phyloP scores from a whole-genome alignment of 2,113 vertebrate species.

The Balaenoptera acutorostrata region DNA sequence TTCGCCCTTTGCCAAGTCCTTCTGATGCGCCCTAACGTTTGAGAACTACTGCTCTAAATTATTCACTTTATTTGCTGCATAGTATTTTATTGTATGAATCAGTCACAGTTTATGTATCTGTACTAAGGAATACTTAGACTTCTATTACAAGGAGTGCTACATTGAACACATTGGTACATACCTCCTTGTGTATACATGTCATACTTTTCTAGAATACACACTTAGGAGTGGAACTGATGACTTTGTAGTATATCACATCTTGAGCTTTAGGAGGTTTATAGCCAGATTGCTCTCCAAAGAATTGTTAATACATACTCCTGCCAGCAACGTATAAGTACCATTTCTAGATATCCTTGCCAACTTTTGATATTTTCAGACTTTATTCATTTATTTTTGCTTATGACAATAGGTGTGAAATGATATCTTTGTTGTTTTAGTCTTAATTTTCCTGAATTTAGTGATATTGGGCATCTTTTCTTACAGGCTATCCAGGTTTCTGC shows the following conservation, averaged over 20 bases:
- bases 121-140: neutral
- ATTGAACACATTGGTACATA: neutral
- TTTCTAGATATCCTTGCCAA: neutral
- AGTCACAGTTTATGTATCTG: neutral
- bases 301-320: neutral
- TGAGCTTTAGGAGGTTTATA: neutral
- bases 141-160: neutral
- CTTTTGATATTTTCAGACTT: neutral
- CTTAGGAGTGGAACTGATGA: neutral
- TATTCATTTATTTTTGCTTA: neutral
- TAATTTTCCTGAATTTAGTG: neutral
- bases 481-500: neutral
- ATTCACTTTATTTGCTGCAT: neutral
- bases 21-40: neutral
- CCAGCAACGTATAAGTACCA: neutral
- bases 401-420: neutral
- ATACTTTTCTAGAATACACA: neutral
- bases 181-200: neutral
- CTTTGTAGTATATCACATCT: neutral
- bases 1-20: neutral
- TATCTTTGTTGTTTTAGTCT: neutral
- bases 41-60: neutral
- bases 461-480: neutral
- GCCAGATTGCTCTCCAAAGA: neutral
- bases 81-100: neutral